Conservation (phyloP, 2,113 vertebrate genomes). For the Saccopteryx bilineata region DNA sequence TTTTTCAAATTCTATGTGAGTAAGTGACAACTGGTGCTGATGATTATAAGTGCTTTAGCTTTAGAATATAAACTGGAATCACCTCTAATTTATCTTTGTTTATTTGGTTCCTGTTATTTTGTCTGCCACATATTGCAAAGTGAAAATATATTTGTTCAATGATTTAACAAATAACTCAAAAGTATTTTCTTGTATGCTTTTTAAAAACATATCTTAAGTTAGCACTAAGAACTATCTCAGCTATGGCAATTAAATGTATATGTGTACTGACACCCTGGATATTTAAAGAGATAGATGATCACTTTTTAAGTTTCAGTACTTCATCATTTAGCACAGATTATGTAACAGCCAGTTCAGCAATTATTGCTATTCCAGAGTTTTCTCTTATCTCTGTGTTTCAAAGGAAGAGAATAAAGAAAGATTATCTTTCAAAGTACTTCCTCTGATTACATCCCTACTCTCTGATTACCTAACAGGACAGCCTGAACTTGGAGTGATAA, state of each 20-base stretch:
- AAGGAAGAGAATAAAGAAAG: slow-evolving; percentile 88
- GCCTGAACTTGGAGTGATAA: slow-evolving; percentile 89
- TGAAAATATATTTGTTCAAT: not conserved
- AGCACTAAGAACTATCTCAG: slow-evolving; percentile 16
- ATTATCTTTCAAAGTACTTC: slow-evolving; percentile 91
- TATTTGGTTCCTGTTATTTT: not conserved
- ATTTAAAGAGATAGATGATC: slow-evolving; percentile 70
- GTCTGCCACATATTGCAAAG: slow-evolving; percentile 17
- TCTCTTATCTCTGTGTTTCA: slow-evolving; percentile 85
- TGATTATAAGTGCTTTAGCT: not conserved
- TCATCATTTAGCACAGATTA: slow-evolving; percentile 84
- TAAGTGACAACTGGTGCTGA: not conserved
- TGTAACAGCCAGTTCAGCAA: slow-evolving; percentile 85
- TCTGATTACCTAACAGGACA: slow-evolving; percentile 89
- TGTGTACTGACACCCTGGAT: slow-evolving; percentile 65
- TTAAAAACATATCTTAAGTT: not conserved
- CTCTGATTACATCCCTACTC: slow-evolving; percentile 90
- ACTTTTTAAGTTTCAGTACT: slow-evolving; percentile 62
- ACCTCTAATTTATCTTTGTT: slow-evolving; percentile 1
- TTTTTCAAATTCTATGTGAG: not conserved
- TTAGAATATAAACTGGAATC: not conserved
- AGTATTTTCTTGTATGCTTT: not conserved
- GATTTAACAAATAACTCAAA: slow-evolving; percentile 43
- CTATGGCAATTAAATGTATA: slow-evolving; percentile 57
- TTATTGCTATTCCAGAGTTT: slow-evolving; percentile 85